phyloP scores from a whole-genome alignment of 1,140 invertebrate genomes.

The Sitobion miscanthi region DNA sequence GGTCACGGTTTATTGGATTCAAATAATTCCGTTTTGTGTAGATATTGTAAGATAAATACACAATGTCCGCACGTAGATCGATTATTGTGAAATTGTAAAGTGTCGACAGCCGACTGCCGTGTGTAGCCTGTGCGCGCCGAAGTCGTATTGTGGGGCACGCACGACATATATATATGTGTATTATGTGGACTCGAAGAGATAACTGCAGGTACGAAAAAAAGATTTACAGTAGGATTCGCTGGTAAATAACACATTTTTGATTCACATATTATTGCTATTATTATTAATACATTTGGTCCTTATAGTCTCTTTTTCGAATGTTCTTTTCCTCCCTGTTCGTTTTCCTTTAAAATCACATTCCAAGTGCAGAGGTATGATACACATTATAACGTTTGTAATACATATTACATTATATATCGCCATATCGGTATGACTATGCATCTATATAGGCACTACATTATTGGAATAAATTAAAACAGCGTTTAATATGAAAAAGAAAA shows the following conservation, averaged over 20 bases:
- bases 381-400: neutral
- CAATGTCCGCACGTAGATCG: neutral
- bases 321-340: neutral
- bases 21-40: neutral
- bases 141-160: neutral
- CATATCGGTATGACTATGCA: no score
- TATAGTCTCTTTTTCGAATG: neutral
- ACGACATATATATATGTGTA: neutral
- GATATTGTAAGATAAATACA: neutral
- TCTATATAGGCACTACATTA: no score
- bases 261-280: neutral
- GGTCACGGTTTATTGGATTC: constrained; percentile 1
- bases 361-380: neutral
- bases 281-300: neutral
- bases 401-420: no score
- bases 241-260: neutral
- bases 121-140: neutral
- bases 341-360: neutral
- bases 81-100: neutral
- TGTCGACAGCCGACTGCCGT: neutral
- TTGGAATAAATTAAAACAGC: neutral
- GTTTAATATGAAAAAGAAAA: neutral
- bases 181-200: neutral
- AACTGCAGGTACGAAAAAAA: neutral
- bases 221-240: neutral